Base-by-base conservation (phyloP, 2,113 vertebrate genomes). In the Nycticebus coucang region DNA sequence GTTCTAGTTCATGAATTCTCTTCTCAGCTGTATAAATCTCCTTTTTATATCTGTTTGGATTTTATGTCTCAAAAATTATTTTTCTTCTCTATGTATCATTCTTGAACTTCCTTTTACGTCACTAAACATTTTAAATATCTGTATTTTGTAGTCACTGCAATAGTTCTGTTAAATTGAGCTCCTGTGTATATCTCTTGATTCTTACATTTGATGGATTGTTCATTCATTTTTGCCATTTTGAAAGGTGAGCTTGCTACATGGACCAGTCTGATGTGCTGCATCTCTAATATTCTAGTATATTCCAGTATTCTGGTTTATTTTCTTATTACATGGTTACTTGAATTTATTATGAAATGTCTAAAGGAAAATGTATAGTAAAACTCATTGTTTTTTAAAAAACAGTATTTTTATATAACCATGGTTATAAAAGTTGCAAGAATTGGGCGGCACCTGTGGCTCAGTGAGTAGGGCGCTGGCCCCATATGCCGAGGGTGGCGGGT, bases 291-390 rank as follows among this genome's bases (percentile, higher is more conserved):
- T 50, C 45, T 50, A 50, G 45, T 50, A 50, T 50, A 50, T 50
- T 50, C 35, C 45, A 85, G 28, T 88, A 35, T 68, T 74, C 11
- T 64, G 62, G 21, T 33, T 82, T 90, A 92, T 83, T 86, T 89
- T 22, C 88, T 53, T 68, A 69, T 33, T 93, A 64, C 6, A 81
- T 28, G 93, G 5, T 97, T 96, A 88, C 15, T 78, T 93, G 45
- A 94, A 84, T 71, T 26, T 72, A 64, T 66, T 64, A 15, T 64
- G 37, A 85, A 91, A 64, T 79, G 30, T 57, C 3, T 86, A 55
- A 37, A 92, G 90, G 35, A 84, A 79, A 87, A 57, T 57, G 24
- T 68, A 28, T 88, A 18, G 41, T 69, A 62, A 87, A 64, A 30
- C 8, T 50, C 45, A 50, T 50, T 50, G 45, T 50, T 50, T 50